These are phyloP conservation scores for Gavia stellata DNA, from an alignment of 2,113 vertebrate genomes.

Conservation along the genomic window DNA sequence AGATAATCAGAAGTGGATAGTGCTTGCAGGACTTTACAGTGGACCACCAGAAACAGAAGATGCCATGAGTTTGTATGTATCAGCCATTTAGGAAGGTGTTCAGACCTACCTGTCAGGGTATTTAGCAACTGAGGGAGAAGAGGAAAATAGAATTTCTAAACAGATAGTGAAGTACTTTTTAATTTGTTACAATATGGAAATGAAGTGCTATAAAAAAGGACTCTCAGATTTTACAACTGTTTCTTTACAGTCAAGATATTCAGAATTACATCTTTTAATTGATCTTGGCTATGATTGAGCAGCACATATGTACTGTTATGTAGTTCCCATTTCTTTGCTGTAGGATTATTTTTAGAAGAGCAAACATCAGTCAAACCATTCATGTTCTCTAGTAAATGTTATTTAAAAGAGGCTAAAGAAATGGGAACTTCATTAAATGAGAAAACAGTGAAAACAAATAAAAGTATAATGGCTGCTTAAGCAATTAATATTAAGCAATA, in stretches of 20 bases:
- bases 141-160: not conserved
- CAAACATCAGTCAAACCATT: not conserved
- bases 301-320: not conserved
- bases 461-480: not conserved
- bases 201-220: not conserved
- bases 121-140: not conserved
- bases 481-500: not conserved
- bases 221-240: not conserved
- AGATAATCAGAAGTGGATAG: not conserved
- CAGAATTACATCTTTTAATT: not conserved
- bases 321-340: not conserved
- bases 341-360: not conserved
- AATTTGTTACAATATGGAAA: not conserved
- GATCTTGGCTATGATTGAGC: constrained; percentile 2
- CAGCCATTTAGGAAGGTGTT: not conserved
- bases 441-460: not conserved
- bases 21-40: not conserved
- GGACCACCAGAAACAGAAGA: not conserved
- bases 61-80: not conserved
- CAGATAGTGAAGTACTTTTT: not conserved
- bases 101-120: not conserved
- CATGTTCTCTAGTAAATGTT: not conserved
- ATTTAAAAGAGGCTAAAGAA: not conserved
- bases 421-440: not conserved
- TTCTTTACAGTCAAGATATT: not conserved